These are phyloP conservation scores for Nibea albiflora DNA, from an alignment of 2,113 vertebrate species.

Conservation along the genomic window DNA sequence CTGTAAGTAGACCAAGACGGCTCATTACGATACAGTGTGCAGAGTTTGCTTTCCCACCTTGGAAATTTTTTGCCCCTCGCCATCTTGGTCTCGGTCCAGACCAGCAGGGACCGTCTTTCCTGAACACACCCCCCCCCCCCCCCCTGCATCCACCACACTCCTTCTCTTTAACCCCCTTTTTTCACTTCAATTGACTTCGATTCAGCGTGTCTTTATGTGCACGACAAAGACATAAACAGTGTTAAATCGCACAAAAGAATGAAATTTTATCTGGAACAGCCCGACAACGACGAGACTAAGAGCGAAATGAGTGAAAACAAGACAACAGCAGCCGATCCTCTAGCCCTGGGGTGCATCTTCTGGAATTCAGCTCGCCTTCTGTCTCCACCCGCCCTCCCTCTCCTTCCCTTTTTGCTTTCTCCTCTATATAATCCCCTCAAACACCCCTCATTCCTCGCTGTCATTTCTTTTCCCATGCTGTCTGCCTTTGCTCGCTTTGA, in stretches of 20 bases:
- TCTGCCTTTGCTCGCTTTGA: constrained; percentile 30
- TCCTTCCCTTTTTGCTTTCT: constrained; percentile 27
- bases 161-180: constrained; percentile 29
- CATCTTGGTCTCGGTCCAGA: constrained; percentile 36
- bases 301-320: constrained; percentile 52
- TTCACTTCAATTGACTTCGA: constrained; percentile 2
- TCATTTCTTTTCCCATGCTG: constrained; percentile 55
- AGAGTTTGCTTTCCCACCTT: constrained; percentile 13
- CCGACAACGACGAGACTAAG: constrained; percentile 42
- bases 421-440: constrained; percentile 56
- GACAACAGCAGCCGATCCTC: constrained; percentile 51
- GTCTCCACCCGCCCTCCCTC: constrained; percentile 28
- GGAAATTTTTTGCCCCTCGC: not conserved
- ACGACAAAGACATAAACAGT: constrained; percentile 50
- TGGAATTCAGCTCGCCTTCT: constrained; percentile 42
- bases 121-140: not conserved
- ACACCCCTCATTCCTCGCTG: constrained; percentile 44
- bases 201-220: constrained; percentile 15
- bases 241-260: constrained; percentile 49
- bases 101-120: constrained; percentile 8
- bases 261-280: constrained; percentile 42
- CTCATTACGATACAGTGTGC: constrained; percentile 35
- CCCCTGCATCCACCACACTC: not conserved
- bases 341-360: constrained; percentile 42
- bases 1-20: constrained; percentile 48